Evolutionary conservation across 1,140 invertebrate species (phyloP), one percentile per base, ranked within the genome.

Genomic region (Camponotus floridanus): DNA sequence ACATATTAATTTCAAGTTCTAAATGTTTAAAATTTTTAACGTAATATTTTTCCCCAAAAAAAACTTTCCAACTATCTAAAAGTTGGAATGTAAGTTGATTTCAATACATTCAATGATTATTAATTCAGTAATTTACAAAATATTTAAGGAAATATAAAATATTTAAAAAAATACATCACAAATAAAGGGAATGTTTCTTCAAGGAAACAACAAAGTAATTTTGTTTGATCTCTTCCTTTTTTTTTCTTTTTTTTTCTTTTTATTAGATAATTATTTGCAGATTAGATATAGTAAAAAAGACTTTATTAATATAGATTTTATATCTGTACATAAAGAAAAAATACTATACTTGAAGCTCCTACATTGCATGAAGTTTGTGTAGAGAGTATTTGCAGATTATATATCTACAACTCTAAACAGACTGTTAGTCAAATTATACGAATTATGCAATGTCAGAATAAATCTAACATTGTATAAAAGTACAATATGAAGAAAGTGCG

Each of bases 241-340:
- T 62, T 42, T 9, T 13, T 57, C 73, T 36, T 71, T 26, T 68
- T 21, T 48, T 70, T 9, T 59, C 76, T 74, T 57, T 21, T 59
- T 15, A 42, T 87, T 85, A 4, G 39, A 11, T 76, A 55, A 78
- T 89, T 67, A 74, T 76, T 89, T 80, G 64, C 39, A 79, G 5
- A 62, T 86, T 86, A 45, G 18, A 48, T 80, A 86, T 64, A 11
- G 70, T 79, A 9, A 61, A 76, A 90, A 83, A 88, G 61, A 91
- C 84, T 99, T 92, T 99, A 99, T 94, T 99, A 91, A 86, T 70
- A 76, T 90, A 90, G 64, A 87, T 91, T 92, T 92, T 91, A 91
- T 92, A 92, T 90, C 87, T 92, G 91, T 92, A 92, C 59, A 92
- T 92, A 91, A 83, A 71, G 18, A 26, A 87, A 86, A 57, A 87